Evolutionary conservation across 2,888 invertebrate species (phyloP).

Genomic region (Campoplex capitator): DNA sequence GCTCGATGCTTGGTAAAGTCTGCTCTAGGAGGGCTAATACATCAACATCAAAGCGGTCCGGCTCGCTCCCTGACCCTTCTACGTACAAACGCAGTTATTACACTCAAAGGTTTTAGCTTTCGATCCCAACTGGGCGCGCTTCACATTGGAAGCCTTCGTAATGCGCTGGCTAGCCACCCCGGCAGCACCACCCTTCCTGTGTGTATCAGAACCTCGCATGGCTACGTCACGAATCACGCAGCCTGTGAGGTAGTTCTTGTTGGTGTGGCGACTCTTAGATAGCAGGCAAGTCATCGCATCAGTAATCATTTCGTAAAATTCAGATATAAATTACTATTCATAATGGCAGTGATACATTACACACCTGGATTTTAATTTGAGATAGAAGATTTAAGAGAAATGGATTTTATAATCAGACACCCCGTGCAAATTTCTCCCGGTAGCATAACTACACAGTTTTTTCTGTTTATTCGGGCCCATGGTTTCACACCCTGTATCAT

Average conservation of each 20-base stretch:
- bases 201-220: conserved; percentile 8
- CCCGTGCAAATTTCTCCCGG: background rate
- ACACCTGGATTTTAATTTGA: background rate
- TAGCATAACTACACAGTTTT: background rate
- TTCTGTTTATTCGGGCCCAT: background rate
- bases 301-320: background rate
- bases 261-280: conserved; percentile 1
- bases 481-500: background rate
- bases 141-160: conserved; percentile 39
- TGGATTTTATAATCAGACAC: background rate
- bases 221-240: background rate
- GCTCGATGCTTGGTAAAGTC: conserved; percentile 54
- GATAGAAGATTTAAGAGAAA: background rate
- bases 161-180: conserved; percentile 23
- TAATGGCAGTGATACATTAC: background rate
- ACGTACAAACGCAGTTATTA: conserved; percentile 79
- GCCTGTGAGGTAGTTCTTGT: background rate
- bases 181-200: background rate
- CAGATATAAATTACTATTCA: background rate
- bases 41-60: conserved; percentile 81
- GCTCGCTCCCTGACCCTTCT: conserved; percentile 55
- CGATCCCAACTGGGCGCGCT: conserved; percentile 61
- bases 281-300: background rate
- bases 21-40: conserved; percentile 79
- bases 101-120: conserved; percentile 76